Base-by-base conservation (phyloP, 2,113 vertebrate species). In the Pholis gunnellus region DNA sequence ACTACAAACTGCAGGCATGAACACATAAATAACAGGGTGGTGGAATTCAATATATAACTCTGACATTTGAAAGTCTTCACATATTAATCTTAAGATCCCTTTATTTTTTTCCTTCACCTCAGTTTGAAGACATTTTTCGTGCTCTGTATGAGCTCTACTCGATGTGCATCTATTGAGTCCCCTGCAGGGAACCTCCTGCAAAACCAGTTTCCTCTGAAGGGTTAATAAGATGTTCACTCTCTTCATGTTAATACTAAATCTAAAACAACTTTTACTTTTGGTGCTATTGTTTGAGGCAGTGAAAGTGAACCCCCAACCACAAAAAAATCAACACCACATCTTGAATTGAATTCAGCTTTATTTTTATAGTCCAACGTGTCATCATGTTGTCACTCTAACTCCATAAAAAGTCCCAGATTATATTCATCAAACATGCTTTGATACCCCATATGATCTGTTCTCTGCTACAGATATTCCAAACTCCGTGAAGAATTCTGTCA, bases 1-100 rank as follows among this genome's bases (percentile, higher is more conserved):
- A 4, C 34, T 4, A 22, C 50, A 59, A 50, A 50, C 48, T 87
- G 63, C 72, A 78, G 72, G 80, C 64, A 72, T 50, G 57, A 63
- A 63, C 60, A 25, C 36, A 78, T 85, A 17, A 34, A 50, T 13
- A 14, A 38, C 2, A 54, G 2, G 31, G 38, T 72, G 38, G 5
- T 42, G 22, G n/a, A 79, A 60, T 72, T 40, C 36, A 17, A 25
- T 50, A 10, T 38, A 38, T 38, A 40, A 34, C 22, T 44, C 22
- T 61, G 29, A 36, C 36, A 84, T 75, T 64, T 6, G 0, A 72
- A 17, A 63, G 17, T 50, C 8, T 42, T 52, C 2, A 48, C 3
- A 0, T 11, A 25, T 44, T 64, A 20, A 46, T 65, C 13, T 14
- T 25, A 14, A 13, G 14, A 48, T 76, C 15, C 27, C 22, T 42